Evolutionary conservation across 2,113 vertebrate species (phyloP).

Genomic region (Burhinus oedicnemus): DNA sequence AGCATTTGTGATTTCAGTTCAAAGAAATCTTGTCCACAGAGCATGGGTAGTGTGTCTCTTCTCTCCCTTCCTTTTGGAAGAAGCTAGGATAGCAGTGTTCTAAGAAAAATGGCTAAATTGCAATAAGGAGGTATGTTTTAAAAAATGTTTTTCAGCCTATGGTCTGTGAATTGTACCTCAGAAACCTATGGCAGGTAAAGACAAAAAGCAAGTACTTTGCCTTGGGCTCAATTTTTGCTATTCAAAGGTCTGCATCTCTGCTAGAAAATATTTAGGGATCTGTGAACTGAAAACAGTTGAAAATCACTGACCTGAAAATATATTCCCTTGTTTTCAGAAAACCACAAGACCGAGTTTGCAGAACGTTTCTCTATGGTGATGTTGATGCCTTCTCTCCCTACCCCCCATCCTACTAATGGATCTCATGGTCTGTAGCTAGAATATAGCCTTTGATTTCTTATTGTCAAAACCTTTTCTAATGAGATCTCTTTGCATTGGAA

Average conservation of each 20-base stretch:
- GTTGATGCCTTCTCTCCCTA: neutral
- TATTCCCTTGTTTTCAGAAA: conserved; percentile 13
- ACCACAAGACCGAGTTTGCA: neutral
- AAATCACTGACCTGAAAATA: conserved; percentile 50
- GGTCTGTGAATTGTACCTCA: neutral
- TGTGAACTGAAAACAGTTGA: conserved; percentile 20
- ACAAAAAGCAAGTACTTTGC: conserved; percentile 15
- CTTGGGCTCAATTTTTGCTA: conserved; percentile 8
- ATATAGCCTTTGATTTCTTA: conserved; percentile 11
- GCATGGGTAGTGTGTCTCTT: neutral
- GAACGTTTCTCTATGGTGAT: neutral
- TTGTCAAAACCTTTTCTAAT: neutral
- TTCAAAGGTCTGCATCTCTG: neutral
- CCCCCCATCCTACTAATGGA: neutral
- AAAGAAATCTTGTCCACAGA: neutral
- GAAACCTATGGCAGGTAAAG: neutral
- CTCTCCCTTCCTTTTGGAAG: neutral
- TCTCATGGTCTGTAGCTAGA: neutral
- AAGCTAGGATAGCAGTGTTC: neutral
- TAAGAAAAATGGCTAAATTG: neutral
- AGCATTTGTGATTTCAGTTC: neutral
- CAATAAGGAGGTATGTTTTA: neutral
- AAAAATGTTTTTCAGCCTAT: neutral
- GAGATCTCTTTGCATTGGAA: neutral
- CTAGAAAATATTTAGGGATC: conserved; percentile 27